These are phyloP conservation scores for Todiramphus chloris DNA, from an alignment of 2,113 vertebrate genomes.

Conservation along the genomic window DNA sequence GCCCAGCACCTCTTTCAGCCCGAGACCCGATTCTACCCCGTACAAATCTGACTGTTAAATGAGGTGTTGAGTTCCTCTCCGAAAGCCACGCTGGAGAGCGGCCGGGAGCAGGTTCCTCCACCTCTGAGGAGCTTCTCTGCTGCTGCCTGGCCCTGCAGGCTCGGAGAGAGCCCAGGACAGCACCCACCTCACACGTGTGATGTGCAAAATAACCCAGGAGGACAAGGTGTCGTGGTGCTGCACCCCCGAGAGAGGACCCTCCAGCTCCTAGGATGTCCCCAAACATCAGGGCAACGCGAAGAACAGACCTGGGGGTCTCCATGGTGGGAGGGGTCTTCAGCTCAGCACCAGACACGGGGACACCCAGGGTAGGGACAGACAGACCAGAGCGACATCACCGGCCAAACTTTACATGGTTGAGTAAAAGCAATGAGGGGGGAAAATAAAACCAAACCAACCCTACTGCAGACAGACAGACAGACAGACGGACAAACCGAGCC, in stretches of 20 bases:
- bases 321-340: not conserved
- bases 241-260: not conserved
- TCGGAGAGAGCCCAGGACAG: not conserved
- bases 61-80: fast-evolving
- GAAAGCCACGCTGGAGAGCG: not conserved
- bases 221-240: not conserved
- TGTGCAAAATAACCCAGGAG: not conserved
- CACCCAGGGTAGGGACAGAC: not conserved
- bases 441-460: not conserved
- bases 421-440: not conserved
- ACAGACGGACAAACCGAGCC: not conserved
- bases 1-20: not conserved
- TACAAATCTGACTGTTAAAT: not conserved
- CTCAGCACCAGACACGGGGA: not conserved
- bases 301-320: not conserved
- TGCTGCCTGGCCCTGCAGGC: not conserved
- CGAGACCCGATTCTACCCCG: not conserved
- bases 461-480: not conserved
- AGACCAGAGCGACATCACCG: not conserved
- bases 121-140: not conserved
- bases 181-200: no score
- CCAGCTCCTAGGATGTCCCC: not conserved
- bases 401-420: not conserved
- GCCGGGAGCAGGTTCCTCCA: not conserved
- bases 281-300: not conserved